Percentiles rank a stretch among this genome's conserved stretches.
phyloP scores from a whole-genome alignment of 2,113 vertebrate species.

The Hemibagrus wyckioides region DNA sequence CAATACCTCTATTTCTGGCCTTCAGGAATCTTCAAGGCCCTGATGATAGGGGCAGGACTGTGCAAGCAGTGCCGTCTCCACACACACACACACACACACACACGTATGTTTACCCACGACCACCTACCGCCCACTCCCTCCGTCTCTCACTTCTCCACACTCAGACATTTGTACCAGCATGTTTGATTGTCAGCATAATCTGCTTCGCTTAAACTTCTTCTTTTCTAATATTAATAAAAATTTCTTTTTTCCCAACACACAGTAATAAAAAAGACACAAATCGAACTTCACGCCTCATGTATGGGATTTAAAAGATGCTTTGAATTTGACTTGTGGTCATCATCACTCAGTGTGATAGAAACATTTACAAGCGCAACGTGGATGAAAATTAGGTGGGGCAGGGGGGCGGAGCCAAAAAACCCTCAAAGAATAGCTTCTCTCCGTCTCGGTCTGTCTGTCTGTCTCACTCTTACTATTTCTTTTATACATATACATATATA shows the following conservation, averaged over 20 bases:
- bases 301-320: not conserved
- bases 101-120: not conserved
- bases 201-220: not conserved
- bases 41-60: slow-evolving; percentile 67
- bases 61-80: slow-evolving; percentile 47
- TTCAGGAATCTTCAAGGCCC: slow-evolving; percentile 63
- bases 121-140: not conserved
- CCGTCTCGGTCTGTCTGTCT: not conserved
- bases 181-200: too few relatives aligned
- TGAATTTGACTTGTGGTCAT: not conserved
- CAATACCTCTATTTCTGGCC: slow-evolving; percentile 75
- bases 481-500: too few relatives aligned
- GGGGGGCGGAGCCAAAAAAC: not conserved
- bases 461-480: not conserved
- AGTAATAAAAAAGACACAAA: not conserved
- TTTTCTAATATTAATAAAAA: too few relatives aligned
- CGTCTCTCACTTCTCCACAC: not conserved
- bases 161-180: not conserved
- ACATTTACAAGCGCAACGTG: not conserved
- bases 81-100: slow-evolving; percentile 23
- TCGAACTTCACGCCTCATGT: not conserved
- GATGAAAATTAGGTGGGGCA: not conserved
- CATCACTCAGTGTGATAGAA: not conserved
- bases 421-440: not conserved
- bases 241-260: too few relatives aligned